Base-by-base conservation (phyloP, 1,140 invertebrate species). In the fruit fly (Drosophila melanogaster) region DNA sequence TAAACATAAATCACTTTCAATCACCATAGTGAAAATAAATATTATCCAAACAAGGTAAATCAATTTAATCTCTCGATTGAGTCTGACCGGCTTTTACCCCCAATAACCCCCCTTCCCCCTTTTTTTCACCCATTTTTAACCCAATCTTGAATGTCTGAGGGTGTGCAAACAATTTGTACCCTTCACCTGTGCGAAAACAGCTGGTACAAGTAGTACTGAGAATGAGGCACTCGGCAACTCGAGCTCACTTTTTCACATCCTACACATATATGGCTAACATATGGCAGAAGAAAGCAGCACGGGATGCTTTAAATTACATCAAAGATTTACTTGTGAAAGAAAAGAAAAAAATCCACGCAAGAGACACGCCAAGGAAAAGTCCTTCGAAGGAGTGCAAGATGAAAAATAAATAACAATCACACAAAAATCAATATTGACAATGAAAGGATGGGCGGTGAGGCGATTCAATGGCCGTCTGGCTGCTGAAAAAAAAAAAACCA, bases 351-450 rank as follows among this genome's bases (percentile, higher is more conserved):
- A 38, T 4, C 35, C 6, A 22, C 15, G 33, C 62, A 38, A 15
- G 17, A 38, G 26, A 64, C 35, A 50, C 17, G 33, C 15, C 47
- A 69, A 56, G 64, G 62, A 46, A 53, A 67, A 55, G 66, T 59
- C 66, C 66, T 43, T 49, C 38, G 66, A 49, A 57, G 59, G 37
- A 70, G 64, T 69, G 77, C 69, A 71, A 73, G 74, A 85, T 80
- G 79, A 83, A 85, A 85, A 85, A 85, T 85, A 85, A 85, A 85
- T 85, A 85, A 85, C 81, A 85, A 85, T 85, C 81, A 85, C 58
- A 85, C 60, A 73, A 85, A 85, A 85, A 85, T 85, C 81, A 85
- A 85, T 85, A 85, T 85, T 85, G 81, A 85, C 81, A 77, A 78
- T 55, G 57, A 57, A 62, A 64, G n/a, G 37, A 17, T 26, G 37